A percentile compares a stretch with the other conserved stretches of the same genome.
phyloP scores from a whole-genome alignment of 2,888 invertebrate species.

The Eumacrocentrus americanus region DNA sequence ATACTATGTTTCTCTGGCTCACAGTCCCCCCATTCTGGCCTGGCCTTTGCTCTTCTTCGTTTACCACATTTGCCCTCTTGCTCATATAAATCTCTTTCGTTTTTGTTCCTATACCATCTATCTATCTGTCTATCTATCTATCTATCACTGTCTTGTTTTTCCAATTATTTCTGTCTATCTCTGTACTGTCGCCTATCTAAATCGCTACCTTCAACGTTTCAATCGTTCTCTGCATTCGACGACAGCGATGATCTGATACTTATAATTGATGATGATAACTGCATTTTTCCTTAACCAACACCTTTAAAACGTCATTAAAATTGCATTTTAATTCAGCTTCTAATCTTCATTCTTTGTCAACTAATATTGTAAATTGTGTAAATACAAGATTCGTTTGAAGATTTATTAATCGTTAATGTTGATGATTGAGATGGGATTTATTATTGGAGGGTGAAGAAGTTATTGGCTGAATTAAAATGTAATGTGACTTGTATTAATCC shows the following conservation, averaged over 20 bases:
- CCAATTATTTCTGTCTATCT: conserved; percentile 21
- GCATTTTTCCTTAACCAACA: conserved; percentile 32
- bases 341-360: not conserved
- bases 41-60: conserved; percentile 40
- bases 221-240: conserved; percentile 46
- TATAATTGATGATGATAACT: conserved; percentile 30
- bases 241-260: conserved; percentile 39
- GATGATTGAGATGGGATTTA: not conserved
- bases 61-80: conserved; percentile 38
- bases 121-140: not conserved
- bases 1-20: conserved; percentile 35
- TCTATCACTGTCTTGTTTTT: conserved; percentile 34
- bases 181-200: conserved; percentile 12
- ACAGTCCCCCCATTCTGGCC: conserved; percentile 38
- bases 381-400: conserved; percentile 13
- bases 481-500: conserved; percentile 28
- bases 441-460: not conserved
- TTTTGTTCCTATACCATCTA: conserved; percentile 24
- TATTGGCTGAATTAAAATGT: conserved; percentile 22
- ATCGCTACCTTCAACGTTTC: conserved; percentile 25
- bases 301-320: not conserved
- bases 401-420: conserved; percentile 28
- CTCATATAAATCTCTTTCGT: conserved; percentile 40
- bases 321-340: not conserved
- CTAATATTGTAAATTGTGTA: not conserved